A percentile compares a stretch with the other conserved stretches of the same genome.
Conservation (phyloP, 1,140 invertebrate species). For the Grapholita molesta region DNA sequence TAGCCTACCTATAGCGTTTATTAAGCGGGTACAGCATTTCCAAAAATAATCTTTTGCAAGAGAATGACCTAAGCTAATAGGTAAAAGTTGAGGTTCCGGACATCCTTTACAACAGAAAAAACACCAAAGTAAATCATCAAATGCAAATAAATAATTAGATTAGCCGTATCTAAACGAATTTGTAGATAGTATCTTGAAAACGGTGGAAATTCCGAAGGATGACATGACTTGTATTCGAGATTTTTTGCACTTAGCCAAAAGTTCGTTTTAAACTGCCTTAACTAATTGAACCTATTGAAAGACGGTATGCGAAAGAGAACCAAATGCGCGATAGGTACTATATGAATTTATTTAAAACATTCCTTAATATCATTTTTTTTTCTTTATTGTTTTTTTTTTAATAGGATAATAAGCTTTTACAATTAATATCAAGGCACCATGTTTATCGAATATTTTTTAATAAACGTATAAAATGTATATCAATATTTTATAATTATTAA, state of each 20-base stretch:
- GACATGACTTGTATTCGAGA: slow-evolving; percentile 5
- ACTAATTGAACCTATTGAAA: slow-evolving; percentile 7
- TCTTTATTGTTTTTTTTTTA: no score
- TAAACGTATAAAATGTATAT: no score
- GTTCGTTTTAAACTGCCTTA: background rate
- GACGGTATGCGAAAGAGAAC: background rate
- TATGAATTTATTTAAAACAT: no score
- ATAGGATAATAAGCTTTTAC: no score
- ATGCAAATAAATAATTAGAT: slow-evolving; percentile 42
- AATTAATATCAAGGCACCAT: no score
- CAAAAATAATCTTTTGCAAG: no score
- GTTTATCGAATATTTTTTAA: no score
- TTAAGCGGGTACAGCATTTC: no score
- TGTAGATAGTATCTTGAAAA: slow-evolving; percentile 28
- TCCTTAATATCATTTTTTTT: no score
- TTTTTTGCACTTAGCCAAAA: background rate
- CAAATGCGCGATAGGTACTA: background rate
- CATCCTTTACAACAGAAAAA: slow-evolving; percentile 38
- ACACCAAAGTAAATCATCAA: slow-evolving; percentile 26
- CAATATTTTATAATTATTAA: no score
- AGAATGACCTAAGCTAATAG: background rate
- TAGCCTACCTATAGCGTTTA: no score
- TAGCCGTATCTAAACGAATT: slow-evolving; percentile 33
- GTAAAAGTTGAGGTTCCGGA: slow-evolving; percentile 30
- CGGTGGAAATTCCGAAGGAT: slow-evolving; percentile 39